Conservation (phyloP, 1,140 invertebrate species). For the Formica exsecta region DNA sequence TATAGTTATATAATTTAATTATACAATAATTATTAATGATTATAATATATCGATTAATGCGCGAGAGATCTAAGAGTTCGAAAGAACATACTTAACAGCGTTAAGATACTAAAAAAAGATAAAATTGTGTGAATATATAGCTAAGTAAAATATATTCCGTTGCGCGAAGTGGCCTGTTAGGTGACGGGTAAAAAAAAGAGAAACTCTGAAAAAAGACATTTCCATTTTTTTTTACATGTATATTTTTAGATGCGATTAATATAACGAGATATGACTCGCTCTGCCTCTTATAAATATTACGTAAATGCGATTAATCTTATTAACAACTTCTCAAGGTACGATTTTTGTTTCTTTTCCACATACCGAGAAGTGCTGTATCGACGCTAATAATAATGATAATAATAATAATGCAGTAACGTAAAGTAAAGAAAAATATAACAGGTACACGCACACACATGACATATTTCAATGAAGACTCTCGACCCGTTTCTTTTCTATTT, state of each 20-base stretch:
- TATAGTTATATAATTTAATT: conserved; percentile 29
- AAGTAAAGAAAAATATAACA: conserved; percentile 53
- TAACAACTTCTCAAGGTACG: conserved; percentile 78
- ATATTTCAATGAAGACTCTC: conserved; percentile 37
- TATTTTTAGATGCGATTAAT: conserved; percentile 75
- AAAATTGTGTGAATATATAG: conserved; percentile 39
- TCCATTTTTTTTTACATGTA: conserved; percentile 57
- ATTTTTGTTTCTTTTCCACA: conserved; percentile 69
- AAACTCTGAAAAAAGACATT: conserved; percentile 63
- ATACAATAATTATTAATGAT: conserved; percentile 7
- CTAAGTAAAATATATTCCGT: conserved; percentile 53
- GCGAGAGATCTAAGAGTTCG: conserved; percentile 51
- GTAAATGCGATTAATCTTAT: conserved; percentile 81
- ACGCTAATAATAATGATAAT: conserved; percentile 77
- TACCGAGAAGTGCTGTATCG: conserved; percentile 82
- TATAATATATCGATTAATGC: conserved; percentile 28
- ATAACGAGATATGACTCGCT: conserved; percentile 71
- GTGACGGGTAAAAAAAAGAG: conserved; percentile 53
- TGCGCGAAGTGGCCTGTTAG: conserved; percentile 57
- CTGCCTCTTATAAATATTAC: conserved; percentile 77
- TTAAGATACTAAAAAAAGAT: conserved; percentile 27
- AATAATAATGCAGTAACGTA: conserved; percentile 65
- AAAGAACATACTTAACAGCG: conserved; percentile 47
- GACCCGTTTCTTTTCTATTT: conserved; percentile 22
- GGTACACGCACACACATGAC: conserved; percentile 41